Evolutionary conservation across 2,797 vertebrate genomes (phyloP).

Genomic region (Sitta carolinensis): DNA sequence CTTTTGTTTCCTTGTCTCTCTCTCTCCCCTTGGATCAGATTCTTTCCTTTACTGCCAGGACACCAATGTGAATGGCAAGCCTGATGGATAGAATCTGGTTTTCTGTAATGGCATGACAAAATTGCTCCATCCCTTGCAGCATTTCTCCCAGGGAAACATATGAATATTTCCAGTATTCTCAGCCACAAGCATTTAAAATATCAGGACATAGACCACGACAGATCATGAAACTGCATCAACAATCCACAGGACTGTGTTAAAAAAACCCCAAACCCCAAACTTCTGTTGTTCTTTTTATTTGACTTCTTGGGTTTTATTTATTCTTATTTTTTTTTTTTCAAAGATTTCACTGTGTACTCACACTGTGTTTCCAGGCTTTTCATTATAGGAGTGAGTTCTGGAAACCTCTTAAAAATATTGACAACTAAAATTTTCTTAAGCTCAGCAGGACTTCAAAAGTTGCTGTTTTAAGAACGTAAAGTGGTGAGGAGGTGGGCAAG

Average conservation of each 20-base stretch:
- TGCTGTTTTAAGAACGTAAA: not conserved
- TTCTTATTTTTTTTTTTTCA: not conserved
- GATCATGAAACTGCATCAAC: not conserved
- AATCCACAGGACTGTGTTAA: not conserved
- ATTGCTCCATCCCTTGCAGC: not conserved
- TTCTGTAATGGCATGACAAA: not conserved
- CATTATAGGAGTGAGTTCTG: not conserved
- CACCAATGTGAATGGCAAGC: not conserved
- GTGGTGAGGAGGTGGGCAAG: not conserved
- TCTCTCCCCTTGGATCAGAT: not conserved
- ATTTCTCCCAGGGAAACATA: not conserved
- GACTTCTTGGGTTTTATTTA: not conserved
- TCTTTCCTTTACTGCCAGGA: not conserved
- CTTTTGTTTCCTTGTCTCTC: not conserved
- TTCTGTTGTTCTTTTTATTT: not conserved
- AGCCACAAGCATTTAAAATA: constrained; percentile 10
- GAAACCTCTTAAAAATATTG: not conserved
- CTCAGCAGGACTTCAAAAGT: not conserved
- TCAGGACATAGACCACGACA: not conserved
- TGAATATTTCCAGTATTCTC: constrained; percentile 17
- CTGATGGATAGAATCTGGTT: not conserved
- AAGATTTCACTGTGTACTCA: not conserved
- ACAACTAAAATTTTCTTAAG: not conserved
- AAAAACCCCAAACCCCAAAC: not conserved
- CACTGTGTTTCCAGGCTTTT: not conserved